A percentile compares a stretch with the other conserved stretches of the same genome.
These are phyloP conservation scores for Eumeta japonica DNA, from an alignment of 1,140 invertebrate species.

Conservation along the genomic window DNA sequence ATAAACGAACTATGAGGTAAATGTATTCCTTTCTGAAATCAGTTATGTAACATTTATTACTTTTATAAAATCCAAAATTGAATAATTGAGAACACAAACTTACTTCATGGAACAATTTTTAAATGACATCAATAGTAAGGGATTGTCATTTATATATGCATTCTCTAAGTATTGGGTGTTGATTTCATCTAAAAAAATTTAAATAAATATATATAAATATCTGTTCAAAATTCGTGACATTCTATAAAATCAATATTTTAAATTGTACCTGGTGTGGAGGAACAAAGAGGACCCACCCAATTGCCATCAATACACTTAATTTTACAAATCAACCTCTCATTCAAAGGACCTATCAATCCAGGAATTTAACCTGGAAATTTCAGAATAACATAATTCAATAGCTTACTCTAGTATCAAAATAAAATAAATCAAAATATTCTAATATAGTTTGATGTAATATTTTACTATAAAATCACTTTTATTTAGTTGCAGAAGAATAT, in stretches of 20 bases:
- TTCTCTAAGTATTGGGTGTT: constrained; percentile 44
- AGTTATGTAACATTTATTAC: constrained; percentile 5
- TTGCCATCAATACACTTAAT: constrained; percentile 78
- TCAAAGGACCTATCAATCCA: constrained; percentile 65
- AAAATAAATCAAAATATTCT: too few species aligned
- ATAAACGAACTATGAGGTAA: constrained; percentile 71
- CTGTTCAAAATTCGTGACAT: constrained; percentile 75
- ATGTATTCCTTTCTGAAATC: constrained; percentile 36
- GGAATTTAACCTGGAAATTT: constrained; percentile 60
- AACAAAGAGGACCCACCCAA: constrained; percentile 71
- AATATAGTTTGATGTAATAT: too few species aligned
- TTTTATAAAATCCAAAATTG: too few species aligned
- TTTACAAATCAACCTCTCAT: constrained; percentile 71
- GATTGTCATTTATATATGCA: constrained; percentile 41
- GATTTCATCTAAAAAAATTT: constrained; percentile 13
- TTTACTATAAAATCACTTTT: too few species aligned
- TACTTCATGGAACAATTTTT: constrained; percentile 48
- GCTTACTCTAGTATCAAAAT: constrained; percentile 69
- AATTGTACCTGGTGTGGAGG: constrained; percentile 52
- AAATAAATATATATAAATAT: constrained; percentile 7
- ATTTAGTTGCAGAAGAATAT: too few species aligned
- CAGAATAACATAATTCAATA: constrained; percentile 65
- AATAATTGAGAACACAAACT: too few species aligned
- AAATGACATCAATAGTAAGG: constrained; percentile 39
- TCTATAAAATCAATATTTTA: constrained; percentile 81